phyloP scores from a whole-genome alignment of 2,113 vertebrate species.

The Gallinago jamesoni region DNA sequence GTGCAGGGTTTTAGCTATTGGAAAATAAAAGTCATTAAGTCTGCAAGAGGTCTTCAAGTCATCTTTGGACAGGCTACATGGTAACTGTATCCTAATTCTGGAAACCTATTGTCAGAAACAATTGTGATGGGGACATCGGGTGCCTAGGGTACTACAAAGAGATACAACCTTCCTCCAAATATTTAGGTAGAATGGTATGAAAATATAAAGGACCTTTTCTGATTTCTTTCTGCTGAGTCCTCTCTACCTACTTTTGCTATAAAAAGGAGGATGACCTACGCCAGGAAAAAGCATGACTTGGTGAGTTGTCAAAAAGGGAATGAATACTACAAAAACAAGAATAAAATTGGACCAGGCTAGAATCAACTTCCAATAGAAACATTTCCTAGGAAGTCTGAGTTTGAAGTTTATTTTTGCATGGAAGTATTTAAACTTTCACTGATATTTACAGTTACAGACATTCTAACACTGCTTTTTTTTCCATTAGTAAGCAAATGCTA shows the following conservation, averaged over 20 bases:
- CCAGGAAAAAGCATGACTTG: neutral
- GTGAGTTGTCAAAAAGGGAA: neutral
- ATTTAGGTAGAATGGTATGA: neutral
- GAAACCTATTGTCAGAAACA: neutral
- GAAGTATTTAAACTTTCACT: neutral
- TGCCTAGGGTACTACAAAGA: neutral
- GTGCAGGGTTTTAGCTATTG: neutral
- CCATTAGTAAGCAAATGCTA: neutral
- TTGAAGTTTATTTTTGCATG: neutral
- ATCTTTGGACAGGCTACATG: neutral
- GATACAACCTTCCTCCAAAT: neutral
- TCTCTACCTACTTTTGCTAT: neutral
- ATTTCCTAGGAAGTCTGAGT: neutral
- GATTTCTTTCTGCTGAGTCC: neutral
- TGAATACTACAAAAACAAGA: slow-evolving; percentile 5
- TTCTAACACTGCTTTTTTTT: neutral
- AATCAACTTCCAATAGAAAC: neutral
- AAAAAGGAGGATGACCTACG: neutral
- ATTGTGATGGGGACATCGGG: neutral
- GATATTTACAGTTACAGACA: neutral
- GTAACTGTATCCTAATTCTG: neutral
- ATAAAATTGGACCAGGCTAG: neutral
- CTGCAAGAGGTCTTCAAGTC: neutral
- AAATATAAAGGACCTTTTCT: neutral
- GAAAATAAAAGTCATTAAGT: neutral